These are phyloP conservation scores for Etia nguti DNA, from an alignment of 2,113 vertebrate species.

Conservation along the genomic window DNA sequence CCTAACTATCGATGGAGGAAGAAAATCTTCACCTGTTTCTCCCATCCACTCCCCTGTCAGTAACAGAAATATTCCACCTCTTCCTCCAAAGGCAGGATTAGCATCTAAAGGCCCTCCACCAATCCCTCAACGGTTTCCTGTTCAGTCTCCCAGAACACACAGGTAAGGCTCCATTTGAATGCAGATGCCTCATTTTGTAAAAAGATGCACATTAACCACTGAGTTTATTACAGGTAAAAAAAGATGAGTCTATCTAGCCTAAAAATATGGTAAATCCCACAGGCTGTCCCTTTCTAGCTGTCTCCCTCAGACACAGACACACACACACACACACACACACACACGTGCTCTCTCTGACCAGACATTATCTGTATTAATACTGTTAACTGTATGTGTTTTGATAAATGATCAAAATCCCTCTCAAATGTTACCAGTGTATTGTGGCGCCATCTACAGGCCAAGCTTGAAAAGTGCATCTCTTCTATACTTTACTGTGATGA, in stretches of 20 bases:
- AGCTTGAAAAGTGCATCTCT: not conserved
- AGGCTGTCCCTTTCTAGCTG: not conserved
- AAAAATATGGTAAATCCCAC: not conserved
- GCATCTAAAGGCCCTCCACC: slow-evolving; percentile 49
- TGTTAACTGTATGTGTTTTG: not conserved
- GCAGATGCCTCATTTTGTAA: not conserved
- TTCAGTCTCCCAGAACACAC: slow-evolving; percentile 24
- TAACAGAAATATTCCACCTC: slow-evolving; percentile 58
- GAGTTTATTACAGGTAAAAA: not conserved
- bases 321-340: not conserved
- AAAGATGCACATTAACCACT: not conserved
- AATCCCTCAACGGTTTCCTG: slow-evolving; percentile 18
- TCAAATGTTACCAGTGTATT: not conserved
- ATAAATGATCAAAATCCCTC: not conserved
- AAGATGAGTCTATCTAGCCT: not conserved
- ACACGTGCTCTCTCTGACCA: not conserved
- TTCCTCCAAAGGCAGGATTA: slow-evolving; percentile 73
- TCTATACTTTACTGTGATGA: not conserved
- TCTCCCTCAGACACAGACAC: not conserved
- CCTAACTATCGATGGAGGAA: not conserved
- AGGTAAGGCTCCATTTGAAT: slow-evolving; percentile 48
- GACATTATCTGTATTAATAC: not conserved
- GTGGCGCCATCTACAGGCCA: slow-evolving; percentile 32
- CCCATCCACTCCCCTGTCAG: not conserved
- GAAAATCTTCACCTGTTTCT: slow-evolving; percentile 1